These are phyloP conservation scores for Bubo blakistoni DNA, from an alignment of 2,113 vertebrate genomes.

Conservation along the genomic window DNA sequence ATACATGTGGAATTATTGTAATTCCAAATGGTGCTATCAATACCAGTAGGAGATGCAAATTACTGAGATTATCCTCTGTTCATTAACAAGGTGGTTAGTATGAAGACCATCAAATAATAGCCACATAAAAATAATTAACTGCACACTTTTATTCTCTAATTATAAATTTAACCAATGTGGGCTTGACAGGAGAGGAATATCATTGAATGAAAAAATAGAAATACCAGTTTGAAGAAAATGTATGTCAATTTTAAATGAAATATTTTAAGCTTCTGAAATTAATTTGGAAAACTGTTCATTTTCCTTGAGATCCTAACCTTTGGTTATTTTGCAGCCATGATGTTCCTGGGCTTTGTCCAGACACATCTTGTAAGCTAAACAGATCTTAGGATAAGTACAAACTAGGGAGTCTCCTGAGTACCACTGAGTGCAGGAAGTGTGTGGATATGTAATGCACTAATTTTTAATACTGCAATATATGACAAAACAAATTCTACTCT, in stretches of 20 bases:
- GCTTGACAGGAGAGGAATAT: not conserved
- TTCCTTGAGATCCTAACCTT: not conserved
- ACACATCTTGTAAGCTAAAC: not conserved
- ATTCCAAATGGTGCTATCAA: slow-evolving; percentile 23
- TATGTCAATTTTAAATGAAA: slow-evolving; percentile 1
- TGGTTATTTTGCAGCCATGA: not conserved
- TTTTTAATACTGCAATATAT: not conserved
- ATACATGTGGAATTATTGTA: slow-evolving; percentile 17
- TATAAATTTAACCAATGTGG: slow-evolving; percentile 15
- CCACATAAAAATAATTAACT: slow-evolving; percentile 37
- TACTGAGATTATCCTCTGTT: slow-evolving; percentile 52
- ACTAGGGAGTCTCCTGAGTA: not conserved
- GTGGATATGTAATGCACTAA: not conserved
- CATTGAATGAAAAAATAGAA: not conserved
- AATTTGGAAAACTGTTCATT: not conserved
- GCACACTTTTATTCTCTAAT: slow-evolving; percentile 44
- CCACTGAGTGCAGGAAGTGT: not conserved
- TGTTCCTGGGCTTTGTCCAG: not conserved
- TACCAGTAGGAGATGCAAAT: slow-evolving; percentile 11
- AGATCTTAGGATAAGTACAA: not conserved
- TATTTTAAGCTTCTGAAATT: not conserved
- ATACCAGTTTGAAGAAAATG: not conserved
- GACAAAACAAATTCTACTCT: not conserved
- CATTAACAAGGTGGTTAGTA: slow-evolving; percentile 40
- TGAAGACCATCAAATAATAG: slow-evolving; percentile 34